Conservation (phyloP, 2,113 vertebrate genomes). For the Ciconia maguari region DNA sequence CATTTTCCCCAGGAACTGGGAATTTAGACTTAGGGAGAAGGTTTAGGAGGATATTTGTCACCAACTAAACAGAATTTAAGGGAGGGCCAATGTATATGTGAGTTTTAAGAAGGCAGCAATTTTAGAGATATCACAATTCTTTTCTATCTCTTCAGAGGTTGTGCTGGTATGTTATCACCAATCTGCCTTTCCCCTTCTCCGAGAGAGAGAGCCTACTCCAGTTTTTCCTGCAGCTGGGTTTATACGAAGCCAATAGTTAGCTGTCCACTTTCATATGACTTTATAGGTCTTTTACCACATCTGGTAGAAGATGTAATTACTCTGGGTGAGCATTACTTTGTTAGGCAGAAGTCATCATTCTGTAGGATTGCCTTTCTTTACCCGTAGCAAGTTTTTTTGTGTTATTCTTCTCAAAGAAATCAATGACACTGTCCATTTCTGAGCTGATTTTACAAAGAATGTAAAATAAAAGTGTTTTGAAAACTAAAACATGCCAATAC, state of each 20-base stretch:
- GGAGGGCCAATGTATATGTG: neutral
- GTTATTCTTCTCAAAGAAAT: neutral
- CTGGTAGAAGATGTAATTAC: neutral
- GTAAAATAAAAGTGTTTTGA: neutral
- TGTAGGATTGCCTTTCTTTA: neutral
- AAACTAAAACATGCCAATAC: neutral
- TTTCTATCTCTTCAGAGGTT: neutral
- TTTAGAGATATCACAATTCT: neutral
- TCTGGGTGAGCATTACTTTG: neutral
- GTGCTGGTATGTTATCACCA: neutral
- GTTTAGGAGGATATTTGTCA: neutral
- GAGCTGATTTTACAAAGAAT: neutral
- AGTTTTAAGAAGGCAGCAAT: neutral
- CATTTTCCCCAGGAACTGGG: neutral
- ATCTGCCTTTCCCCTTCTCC: neutral
- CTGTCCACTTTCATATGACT: neutral
- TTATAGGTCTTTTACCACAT: neutral
- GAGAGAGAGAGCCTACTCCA: neutral
- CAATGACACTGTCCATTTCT: neutral
- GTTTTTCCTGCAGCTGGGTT: neutral
- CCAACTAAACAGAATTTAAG: neutral
- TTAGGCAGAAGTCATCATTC: neutral
- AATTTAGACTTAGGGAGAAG: neutral
- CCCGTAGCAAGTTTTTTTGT: neutral
- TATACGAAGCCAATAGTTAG: neutral